Evolutionary conservation across 2,113 vertebrate genomes (phyloP), one percentile per base, ranked within the genome.

Genomic region (Paradoxurus hermaphroditus): DNA sequence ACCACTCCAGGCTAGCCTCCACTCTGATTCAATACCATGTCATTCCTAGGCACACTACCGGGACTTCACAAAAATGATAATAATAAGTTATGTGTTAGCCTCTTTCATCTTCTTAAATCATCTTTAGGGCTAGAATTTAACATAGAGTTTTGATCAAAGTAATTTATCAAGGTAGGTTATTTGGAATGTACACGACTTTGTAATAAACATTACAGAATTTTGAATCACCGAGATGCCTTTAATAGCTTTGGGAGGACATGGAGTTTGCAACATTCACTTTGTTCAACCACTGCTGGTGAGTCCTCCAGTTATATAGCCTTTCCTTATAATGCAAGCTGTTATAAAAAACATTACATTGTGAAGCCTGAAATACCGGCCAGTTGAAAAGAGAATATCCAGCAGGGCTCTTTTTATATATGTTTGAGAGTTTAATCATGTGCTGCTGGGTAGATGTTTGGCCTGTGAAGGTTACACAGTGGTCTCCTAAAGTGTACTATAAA

Each of bases 381-480:
- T 86, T 94, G 94, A 93, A 89, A 94, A 70, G 88, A 62, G 67
- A 72, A 86, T 75, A 96, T 84, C 72, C 56, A 96, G 96, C 79
- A 95, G 96, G 72, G 94, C 86, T 91, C 91, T 92, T 98, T 98
- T 98, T 84, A 97, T 91, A 73, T 95, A 94, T 94, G 88, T 89
- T 97, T 97, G 91, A 97, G 91, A 97, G 49, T 97, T 97, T 98
- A 98, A 98, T 98, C 93, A 90, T 90, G 78, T 88, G 0, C 0
- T 87, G 56, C 95, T 96, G 96, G 90, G 3, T 88, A 75, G 97
- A 94, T 92, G 86, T 67, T 98, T 98, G 84, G 70, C 93, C 79
- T 84, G 39, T n/a, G 31, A 95, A 97, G 85, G 41, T 92, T 96
- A 70, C 94, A 94, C 83, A 73, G 96, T 97, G 83, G 83, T 98